A percentile compares a stretch with the other conserved stretches of the same genome.
Evolutionary conservation across 2,113 vertebrate genomes (phyloP).

Genomic region (Bagarius yarrelli): DNA sequence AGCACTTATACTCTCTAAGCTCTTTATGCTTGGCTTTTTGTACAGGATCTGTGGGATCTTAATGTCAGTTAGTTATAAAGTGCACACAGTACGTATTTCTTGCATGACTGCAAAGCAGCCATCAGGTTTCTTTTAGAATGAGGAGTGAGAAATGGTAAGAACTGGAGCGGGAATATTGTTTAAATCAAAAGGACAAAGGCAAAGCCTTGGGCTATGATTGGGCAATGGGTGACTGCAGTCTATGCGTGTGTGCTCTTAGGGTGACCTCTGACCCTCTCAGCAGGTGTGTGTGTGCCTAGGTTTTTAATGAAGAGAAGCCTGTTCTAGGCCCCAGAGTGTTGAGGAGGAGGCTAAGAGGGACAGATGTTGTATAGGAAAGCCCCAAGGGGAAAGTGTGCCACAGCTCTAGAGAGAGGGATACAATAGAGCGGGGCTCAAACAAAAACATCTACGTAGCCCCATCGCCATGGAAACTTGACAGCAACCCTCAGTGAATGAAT

Average conservation of each 20-base stretch:
- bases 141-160: not conserved
- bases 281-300: constrained; percentile 68
- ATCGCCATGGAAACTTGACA: constrained; percentile 60
- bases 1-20: constrained; percentile 25
- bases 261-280: constrained; percentile 68
- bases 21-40: constrained; percentile 28
- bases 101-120: constrained; percentile 5
- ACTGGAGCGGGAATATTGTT: constrained; percentile 33
- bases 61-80: constrained; percentile 20
- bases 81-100: not conserved
- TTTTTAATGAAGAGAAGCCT: constrained; percentile 56
- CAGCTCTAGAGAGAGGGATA: constrained; percentile 56
- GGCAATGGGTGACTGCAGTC: constrained; percentile 32
- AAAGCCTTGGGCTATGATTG: constrained; percentile 25
- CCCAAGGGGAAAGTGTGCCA: constrained; percentile 71
- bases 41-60: constrained; percentile 35
- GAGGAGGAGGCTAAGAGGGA: constrained; percentile 51
- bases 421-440: constrained; percentile 59
- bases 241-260: constrained; percentile 42
- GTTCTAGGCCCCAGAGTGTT: constrained; percentile 27
- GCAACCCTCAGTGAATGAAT: constrained; percentile 49
- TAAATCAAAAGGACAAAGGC: constrained; percentile 40
- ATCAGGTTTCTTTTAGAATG: not conserved
- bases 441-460: constrained; percentile 51
- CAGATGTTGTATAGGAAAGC: constrained; percentile 71